Evolutionary conservation across 1,140 invertebrate species (phyloP), one percentile per base, ranked within the genome.

Genomic region (Brachionus asplanchnoidis): DNA sequence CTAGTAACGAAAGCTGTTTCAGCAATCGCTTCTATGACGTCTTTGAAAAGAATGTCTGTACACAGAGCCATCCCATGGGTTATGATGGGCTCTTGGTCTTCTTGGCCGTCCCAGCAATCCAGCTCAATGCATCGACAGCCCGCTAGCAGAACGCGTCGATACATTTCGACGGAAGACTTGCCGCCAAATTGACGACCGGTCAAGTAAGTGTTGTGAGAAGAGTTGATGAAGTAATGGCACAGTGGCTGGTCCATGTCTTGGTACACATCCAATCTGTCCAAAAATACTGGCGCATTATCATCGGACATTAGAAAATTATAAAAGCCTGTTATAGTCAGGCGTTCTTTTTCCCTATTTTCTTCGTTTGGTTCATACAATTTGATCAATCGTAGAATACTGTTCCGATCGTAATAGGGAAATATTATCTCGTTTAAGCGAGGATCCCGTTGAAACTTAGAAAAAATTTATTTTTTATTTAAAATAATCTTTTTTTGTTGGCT

Each of bases 141-240:
- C 65, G 95, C 93, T 5, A 99, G 90, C 60, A 99, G 91, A 0
- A 96, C 95, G 90, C 99, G 97, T 68, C 96, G 92, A 90, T 98
- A 99, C 88, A 98, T 97, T 92, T 99, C 97, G 14, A 97, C 95
- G 14, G 95, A 97, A 68, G 95, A 96, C 89, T 94, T 95, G 83
- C 96, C 95, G 11, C 95, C 97, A 86, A 98, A 90, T 91, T 98
- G 96, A 90, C 97, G 96, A 23, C 96, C 96, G 8, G 86, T 36
- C 79, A 85, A 26, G 85, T 85, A 26, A 84, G 98, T 99, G 89
- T 99, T 99, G 90, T 99, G 98, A 73, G 97, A 99, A 32, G 96
- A 98, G 92, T 99, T 99, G 86, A 99, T 99, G 89, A 98, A 99
- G 91, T 99, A 99, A 89, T 99, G 97, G 44, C 95, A 93, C 23